phyloP scores from a whole-genome alignment of 2,113 vertebrate genomes.

The Cepphus grylle region DNA sequence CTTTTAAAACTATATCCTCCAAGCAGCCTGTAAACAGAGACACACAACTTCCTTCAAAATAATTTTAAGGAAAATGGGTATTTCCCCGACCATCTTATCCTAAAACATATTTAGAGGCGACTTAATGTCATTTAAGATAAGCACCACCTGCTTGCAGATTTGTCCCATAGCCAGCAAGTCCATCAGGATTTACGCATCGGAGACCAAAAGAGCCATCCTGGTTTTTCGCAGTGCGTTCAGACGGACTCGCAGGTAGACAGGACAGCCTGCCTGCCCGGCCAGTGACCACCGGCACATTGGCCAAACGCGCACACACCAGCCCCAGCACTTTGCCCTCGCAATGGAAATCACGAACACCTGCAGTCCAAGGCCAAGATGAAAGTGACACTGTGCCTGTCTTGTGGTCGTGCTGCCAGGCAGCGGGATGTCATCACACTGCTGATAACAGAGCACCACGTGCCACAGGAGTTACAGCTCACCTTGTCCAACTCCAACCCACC shows the following conservation, averaged over 20 bases:
- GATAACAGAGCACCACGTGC: accelerated
- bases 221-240: background rate
- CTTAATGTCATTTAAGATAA: background rate
- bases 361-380: background rate
- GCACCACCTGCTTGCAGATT: background rate
- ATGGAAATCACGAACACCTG: accelerated
- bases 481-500: background rate
- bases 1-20: background rate
- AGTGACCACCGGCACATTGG: accelerated
- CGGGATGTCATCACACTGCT: accelerated
- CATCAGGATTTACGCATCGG: background rate
- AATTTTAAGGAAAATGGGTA: background rate
- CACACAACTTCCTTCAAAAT: background rate
- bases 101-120: background rate
- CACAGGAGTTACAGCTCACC: background rate
- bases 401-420: accelerated
- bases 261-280: background rate
- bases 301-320: accelerated
- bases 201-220: background rate
- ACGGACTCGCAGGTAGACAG: background rate
- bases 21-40: background rate
- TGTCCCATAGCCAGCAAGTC: background rate
- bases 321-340: background rate
- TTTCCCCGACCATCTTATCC: background rate
- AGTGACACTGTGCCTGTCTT: accelerated